Percentiles rank a stretch among this genome's conserved stretches.
Conservation (phyloP, 2,888 invertebrate genomes). For the Metopia argyrocephala region DNA sequence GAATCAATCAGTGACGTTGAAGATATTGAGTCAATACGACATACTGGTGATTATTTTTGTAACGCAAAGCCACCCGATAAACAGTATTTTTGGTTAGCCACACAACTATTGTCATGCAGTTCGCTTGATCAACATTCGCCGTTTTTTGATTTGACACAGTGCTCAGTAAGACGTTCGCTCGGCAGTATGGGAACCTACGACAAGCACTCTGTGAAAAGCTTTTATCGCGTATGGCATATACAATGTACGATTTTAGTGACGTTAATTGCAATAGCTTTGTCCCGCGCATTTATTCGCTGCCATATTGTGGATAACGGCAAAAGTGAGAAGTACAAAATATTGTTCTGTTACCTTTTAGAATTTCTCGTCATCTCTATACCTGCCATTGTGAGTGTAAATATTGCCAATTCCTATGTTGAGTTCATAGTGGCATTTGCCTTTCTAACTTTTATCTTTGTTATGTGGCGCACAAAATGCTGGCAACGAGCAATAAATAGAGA, state of each 20-base stretch:
- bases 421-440: slow-evolving; percentile 51
- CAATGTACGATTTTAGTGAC: slow-evolving; percentile 67
- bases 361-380: slow-evolving; percentile 81
- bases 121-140: slow-evolving; percentile 21
- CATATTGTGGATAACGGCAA: slow-evolving; percentile 22
- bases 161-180: slow-evolving; percentile 1
- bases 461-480: slow-evolving; percentile 53
- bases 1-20: slow-evolving; percentile 2
- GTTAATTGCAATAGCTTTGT: slow-evolving; percentile 66
- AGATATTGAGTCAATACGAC: slow-evolving; percentile 7
- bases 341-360: slow-evolving; percentile 79
- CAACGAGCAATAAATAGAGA: slow-evolving; percentile 62
- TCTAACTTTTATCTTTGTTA: slow-evolving; percentile 19
- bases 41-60: slow-evolving; percentile 36
- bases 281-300: slow-evolving; percentile 46
- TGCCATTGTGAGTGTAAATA: slow-evolving; percentile 81
- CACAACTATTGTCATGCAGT: slow-evolving; percentile 55
- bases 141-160: slow-evolving; percentile 5
- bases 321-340: slow-evolving; percentile 17
- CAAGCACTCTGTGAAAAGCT: slow-evolving; percentile 65
- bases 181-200: slow-evolving; percentile 58
- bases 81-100: slow-evolving; percentile 55
- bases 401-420: slow-evolving; percentile 78
- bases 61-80: slow-evolving; percentile 35
- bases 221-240: slow-evolving; percentile 65